A percentile compares a stretch with the other conserved stretches of the same genome.
Evolutionary conservation across 1,140 invertebrate species (phyloP).

Genomic region (Oscheius sp.): DNA sequence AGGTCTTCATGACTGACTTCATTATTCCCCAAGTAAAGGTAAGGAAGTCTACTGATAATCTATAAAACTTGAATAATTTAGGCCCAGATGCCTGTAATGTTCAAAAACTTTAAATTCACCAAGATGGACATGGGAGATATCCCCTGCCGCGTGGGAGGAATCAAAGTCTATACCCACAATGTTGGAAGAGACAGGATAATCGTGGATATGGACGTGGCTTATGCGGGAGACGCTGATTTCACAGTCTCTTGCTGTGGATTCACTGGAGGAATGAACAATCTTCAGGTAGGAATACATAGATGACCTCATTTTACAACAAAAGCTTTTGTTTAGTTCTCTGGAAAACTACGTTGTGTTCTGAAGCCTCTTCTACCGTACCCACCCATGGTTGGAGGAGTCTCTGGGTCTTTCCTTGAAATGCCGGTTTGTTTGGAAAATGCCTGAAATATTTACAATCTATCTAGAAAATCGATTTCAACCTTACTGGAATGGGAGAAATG

Average conservation of each 20-base stretch:
- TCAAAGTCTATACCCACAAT: slow-evolving; percentile 49
- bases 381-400: slow-evolving; percentile 59
- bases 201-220: slow-evolving; percentile 60
- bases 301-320: background rate
- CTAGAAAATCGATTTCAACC: slow-evolving; percentile 49
- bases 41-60: background rate
- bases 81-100: slow-evolving; percentile 58
- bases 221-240: slow-evolving; percentile 59
- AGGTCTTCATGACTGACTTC: slow-evolving; percentile 53
- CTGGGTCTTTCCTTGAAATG: slow-evolving; percentile 58
- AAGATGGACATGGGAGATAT: slow-evolving; percentile 59
- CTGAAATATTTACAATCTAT: background rate
- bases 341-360: slow-evolving; percentile 55
- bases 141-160: slow-evolving; percentile 53
- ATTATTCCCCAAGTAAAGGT: slow-evolving; percentile 57
- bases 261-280: slow-evolving; percentile 55
- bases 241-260: slow-evolving; percentile 59
- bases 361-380: slow-evolving; percentile 56
- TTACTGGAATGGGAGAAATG: slow-evolving; percentile 61
- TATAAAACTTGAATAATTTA: background rate
- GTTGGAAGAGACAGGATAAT: slow-evolving; percentile 54
- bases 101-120: slow-evolving; percentile 59
- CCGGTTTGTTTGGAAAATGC: slow-evolving; percentile 31
- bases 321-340: slow-evolving; percentile 49
- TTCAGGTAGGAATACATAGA: slow-evolving; percentile 30